A percentile compares a stretch with the other conserved stretches of the same genome.
Conservation (phyloP, 1,140 invertebrate genomes). For the Drosophila asahinai region DNA sequence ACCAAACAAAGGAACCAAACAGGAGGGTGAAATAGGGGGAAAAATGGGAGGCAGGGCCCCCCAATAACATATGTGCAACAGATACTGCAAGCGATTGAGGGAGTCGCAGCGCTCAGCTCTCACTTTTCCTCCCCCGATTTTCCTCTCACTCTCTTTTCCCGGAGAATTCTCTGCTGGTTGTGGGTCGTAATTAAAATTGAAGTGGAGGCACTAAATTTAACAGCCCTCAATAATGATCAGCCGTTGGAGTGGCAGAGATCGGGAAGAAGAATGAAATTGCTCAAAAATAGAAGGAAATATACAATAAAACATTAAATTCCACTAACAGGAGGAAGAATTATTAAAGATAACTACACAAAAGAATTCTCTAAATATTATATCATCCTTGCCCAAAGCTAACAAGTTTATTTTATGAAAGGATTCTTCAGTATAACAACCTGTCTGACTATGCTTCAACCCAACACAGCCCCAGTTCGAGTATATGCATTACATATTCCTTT, state of each 20-base stretch:
- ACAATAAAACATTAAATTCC: too few relatives aligned
- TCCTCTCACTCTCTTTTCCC: not conserved
- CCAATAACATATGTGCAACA: conserved; percentile 76
- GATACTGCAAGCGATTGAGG: conserved; percentile 57
- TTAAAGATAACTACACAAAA: not conserved
- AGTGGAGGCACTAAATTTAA: conserved; percentile 83
- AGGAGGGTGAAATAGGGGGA: not conserved
- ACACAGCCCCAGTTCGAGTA: not conserved
- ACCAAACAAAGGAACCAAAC: conserved; percentile 71
- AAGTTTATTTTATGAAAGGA: not conserved
- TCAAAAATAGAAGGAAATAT: not conserved
- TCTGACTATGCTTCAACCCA: not conserved
- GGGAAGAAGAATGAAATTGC: not conserved
- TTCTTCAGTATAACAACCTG: not conserved
- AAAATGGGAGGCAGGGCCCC: conserved; percentile 17
- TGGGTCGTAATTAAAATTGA: conserved; percentile 77
- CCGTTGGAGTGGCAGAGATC: not conserved
- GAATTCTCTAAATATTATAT: not conserved
- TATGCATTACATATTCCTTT: conserved; percentile 29
- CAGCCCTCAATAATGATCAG: conserved; percentile 68
- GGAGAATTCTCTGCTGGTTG: conserved; percentile 25
- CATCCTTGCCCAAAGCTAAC: not conserved
- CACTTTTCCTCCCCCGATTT: conserved; percentile 17
- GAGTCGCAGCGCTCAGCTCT: conserved; percentile 14
- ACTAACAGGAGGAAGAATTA: not conserved